These are phyloP conservation scores for Conchocele bisecta DNA, from an alignment of 2,888 invertebrate genomes.

Conservation along the genomic window DNA sequence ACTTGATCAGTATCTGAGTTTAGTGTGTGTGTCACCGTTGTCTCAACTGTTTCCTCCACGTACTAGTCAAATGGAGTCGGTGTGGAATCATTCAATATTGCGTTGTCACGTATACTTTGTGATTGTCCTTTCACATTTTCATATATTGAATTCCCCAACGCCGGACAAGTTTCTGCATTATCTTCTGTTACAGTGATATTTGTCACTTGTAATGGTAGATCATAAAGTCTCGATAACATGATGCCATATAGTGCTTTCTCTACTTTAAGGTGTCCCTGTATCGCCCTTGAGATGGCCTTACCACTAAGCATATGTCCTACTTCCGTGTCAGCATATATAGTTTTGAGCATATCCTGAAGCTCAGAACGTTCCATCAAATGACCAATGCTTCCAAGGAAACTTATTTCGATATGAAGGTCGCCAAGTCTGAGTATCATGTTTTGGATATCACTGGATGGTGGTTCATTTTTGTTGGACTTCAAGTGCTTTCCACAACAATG, in stretches of 20 bases:
- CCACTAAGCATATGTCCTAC: neutral
- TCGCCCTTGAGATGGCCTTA: conserved; percentile 18
- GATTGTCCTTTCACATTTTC: too few relatives aligned
- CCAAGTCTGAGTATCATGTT: conserved; percentile 10
- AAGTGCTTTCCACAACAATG: conserved; percentile 53
- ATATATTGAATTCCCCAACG: too few relatives aligned
- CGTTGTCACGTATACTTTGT: too few relatives aligned
- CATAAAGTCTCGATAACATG: neutral
- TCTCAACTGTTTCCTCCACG: too few relatives aligned
- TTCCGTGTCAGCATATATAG: conserved; percentile 3
- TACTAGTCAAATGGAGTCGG: too few relatives aligned
- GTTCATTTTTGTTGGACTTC: conserved; percentile 8
- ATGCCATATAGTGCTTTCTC: neutral
- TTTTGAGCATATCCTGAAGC: conserved; percentile 7
- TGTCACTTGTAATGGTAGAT: neutral
- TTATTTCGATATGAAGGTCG: conserved; percentile 10
- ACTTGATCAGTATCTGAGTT: too few relatives aligned
- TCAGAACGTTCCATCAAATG: conserved; percentile 11
- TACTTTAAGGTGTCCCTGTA: conserved; percentile 10
- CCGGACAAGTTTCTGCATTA: neutral
- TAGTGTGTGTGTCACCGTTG: too few relatives aligned
- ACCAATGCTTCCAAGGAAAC: conserved; percentile 20
- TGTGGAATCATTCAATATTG: too few relatives aligned
- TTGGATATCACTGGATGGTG: neutral
- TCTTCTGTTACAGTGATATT: neutral